phyloP scores from a whole-genome alignment of 2,113 vertebrate genomes.

The Stigmatopora argus region DNA sequence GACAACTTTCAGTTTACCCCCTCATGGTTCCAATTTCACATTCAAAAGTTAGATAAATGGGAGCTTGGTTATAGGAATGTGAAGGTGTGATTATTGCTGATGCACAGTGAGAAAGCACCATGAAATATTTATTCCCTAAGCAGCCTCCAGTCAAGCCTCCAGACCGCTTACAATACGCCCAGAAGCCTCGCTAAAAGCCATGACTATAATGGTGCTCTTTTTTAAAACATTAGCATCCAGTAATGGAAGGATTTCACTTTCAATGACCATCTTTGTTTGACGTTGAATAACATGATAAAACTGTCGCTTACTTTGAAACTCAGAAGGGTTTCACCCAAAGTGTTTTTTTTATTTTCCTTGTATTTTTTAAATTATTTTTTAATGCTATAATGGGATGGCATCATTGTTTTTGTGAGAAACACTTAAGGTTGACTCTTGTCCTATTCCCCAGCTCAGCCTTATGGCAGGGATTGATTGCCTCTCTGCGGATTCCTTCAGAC shows the following conservation, averaged over 20 bases:
- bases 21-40: background rate
- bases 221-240: conserved; percentile 34
- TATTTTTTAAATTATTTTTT: background rate
- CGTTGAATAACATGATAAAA: conserved; percentile 29
- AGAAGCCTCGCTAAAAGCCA: conserved; percentile 25
- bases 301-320: background rate
- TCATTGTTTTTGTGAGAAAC: conserved; percentile 16
- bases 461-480: conserved; percentile 57
- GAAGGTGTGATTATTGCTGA: conserved; percentile 46
- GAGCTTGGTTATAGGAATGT: conserved; percentile 30
- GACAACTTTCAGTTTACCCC: conserved; percentile 1
- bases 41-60: conserved; percentile 16
- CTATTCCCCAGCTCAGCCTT: conserved; percentile 32
- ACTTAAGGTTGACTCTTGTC: conserved; percentile 20
- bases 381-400: background rate
- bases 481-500: conserved; percentile 40
- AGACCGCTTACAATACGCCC: conserved; percentile 33
- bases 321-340: background rate
- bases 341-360: no score
- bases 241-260: conserved; percentile 37
- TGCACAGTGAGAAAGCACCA: conserved; percentile 33
- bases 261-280: conserved; percentile 18
- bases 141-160: conserved; percentile 49
- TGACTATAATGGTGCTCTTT: conserved; percentile 5
- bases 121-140: conserved; percentile 48